These are phyloP conservation scores for Drosophila auraria DNA, from an alignment of 1,140 invertebrate genomes.

Conservation along the genomic window DNA sequence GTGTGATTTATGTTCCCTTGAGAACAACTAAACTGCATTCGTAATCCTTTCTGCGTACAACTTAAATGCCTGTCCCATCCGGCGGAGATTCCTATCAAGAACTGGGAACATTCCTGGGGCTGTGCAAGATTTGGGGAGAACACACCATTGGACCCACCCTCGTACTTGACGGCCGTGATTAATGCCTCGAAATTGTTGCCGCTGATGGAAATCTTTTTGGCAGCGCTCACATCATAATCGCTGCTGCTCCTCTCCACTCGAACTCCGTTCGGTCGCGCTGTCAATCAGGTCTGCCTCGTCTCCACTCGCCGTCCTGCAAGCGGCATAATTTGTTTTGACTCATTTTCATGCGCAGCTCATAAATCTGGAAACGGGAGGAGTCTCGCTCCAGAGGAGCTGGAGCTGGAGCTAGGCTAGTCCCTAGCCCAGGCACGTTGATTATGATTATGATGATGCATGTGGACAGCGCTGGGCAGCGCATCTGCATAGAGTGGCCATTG, in stretches of 20 bases:
- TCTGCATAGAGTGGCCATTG: constrained; percentile 71
- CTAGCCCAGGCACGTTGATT: constrained; percentile 40
- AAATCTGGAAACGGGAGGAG: constrained; percentile 50
- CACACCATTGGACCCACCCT: constrained; percentile 61
- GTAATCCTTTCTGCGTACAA: constrained; percentile 27
- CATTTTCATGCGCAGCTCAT: constrained; percentile 82
- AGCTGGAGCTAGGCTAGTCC: constrained; percentile 1
- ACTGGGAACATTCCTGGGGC: constrained; percentile 22
- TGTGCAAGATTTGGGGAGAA: constrained; percentile 30
- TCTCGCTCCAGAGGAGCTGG: neutral
- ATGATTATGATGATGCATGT: constrained; percentile 52
- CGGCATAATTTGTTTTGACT: constrained; percentile 83
- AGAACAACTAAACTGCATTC: neutral
- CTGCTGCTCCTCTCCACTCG: constrained; percentile 31
- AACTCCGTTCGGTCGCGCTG: constrained; percentile 39
- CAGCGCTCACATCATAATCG: constrained; percentile 78
- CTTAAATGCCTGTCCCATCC: constrained; percentile 25
- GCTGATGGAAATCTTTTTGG: constrained; percentile 69
- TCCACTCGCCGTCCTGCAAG: constrained; percentile 22
- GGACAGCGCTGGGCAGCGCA: constrained; percentile 48
- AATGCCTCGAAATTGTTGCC: constrained; percentile 74
- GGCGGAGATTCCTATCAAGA: constrained; percentile 28
- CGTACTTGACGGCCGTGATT: constrained; percentile 70
- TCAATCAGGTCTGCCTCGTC: constrained; percentile 57
- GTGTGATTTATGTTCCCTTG: constrained; percentile 16